phyloP scores from a whole-genome alignment of 35 echinoderm and acorn worm genomes.

The Ptychodera flava region DNA sequence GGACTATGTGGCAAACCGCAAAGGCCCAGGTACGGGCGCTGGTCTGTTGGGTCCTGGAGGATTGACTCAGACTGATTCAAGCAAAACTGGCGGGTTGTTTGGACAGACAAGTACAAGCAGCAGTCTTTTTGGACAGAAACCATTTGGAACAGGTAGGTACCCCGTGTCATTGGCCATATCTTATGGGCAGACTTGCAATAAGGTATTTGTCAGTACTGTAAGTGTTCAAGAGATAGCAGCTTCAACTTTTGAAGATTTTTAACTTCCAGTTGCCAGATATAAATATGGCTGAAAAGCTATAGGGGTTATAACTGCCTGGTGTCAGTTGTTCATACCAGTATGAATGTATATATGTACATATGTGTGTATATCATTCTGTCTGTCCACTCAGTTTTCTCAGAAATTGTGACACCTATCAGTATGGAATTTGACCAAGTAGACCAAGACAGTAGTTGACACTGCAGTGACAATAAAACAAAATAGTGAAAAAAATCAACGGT shows the following conservation, averaged over 20 bases:
- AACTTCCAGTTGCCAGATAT: background rate
- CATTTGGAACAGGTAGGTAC: conserved; percentile 68
- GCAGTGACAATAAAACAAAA: no score
- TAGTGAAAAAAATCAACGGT: no score
- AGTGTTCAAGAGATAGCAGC: background rate
- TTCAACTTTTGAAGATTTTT: background rate
- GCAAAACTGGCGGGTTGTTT: conserved; percentile 48
- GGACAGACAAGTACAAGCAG: conserved; percentile 33
- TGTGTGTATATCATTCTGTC: no score
- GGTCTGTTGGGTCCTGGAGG: conserved; percentile 52
- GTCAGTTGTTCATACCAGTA: background rate
- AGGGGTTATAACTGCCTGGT: background rate
- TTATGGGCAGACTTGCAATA: background rate
- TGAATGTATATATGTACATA: background rate
- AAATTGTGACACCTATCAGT: conserved; percentile 7
- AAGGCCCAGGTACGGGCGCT: conserved; percentile 35
- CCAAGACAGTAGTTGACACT: no score
- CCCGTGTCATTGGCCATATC: background rate
- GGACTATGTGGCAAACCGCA: conserved; percentile 78
- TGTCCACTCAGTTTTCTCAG: no score
- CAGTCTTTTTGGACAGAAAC: conserved; percentile 38
- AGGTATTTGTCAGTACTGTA: background rate
- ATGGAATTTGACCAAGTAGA: no score
- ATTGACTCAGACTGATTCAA: conserved; percentile 62
- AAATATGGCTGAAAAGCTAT: background rate